phyloP scores from a whole-genome alignment of 2,113 vertebrate species.

The Mohoua ochrocephala region DNA sequence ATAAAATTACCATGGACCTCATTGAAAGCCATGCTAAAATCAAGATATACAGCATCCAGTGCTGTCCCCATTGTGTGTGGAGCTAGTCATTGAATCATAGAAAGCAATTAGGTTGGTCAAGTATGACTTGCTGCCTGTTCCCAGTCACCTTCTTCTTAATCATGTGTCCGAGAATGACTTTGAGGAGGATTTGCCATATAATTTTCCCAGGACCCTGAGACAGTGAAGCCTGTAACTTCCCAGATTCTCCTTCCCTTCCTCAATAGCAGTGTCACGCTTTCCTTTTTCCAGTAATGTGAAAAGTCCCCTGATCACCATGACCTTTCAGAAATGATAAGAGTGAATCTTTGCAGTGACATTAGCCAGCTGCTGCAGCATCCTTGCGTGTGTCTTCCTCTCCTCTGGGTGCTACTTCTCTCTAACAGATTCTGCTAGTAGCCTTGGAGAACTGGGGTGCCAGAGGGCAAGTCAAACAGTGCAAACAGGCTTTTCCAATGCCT shows the following conservation, averaged over 20 bases:
- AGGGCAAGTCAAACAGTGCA: neutral
- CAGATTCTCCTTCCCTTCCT: neutral
- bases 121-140: neutral
- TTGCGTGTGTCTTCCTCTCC: neutral
- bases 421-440: neutral
- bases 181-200: neutral
- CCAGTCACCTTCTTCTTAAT: neutral
- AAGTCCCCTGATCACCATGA: neutral
- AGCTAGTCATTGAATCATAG: neutral
- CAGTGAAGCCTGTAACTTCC: neutral
- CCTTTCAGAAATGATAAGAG: neutral
- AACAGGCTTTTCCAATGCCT: neutral
- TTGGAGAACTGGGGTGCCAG: neutral
- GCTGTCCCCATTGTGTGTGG: neutral
- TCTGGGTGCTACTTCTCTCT: neutral
- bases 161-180: neutral
- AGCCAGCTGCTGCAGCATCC: neutral
- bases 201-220: neutral
- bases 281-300: neutral
- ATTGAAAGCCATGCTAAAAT: neutral
- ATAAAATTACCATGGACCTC: neutral
- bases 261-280: neutral
- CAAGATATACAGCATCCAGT: neutral
- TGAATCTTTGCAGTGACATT: neutral
- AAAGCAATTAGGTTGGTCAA: neutral